Evolutionary conservation across 1,140 invertebrate genomes (phyloP).

Genomic region (Wiebesia pumilae): DNA sequence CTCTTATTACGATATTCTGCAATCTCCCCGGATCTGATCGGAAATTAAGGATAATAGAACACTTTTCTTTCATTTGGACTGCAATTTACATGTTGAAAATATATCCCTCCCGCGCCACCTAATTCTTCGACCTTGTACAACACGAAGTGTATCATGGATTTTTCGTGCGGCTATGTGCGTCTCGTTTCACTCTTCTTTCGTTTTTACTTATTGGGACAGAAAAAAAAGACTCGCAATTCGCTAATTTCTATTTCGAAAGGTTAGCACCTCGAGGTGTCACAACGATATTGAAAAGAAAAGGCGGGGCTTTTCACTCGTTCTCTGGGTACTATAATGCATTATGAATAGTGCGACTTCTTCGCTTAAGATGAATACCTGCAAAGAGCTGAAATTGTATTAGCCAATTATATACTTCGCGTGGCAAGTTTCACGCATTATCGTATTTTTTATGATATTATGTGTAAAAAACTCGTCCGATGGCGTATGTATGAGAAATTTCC

Average conservation of each 20-base stretch:
- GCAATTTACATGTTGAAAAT: constrained; percentile 40
- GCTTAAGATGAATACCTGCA: not conserved
- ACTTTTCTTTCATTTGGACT: constrained; percentile 21
- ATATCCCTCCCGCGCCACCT: not conserved
- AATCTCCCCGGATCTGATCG: no score
- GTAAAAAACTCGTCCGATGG: not conserved
- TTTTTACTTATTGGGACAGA: not conserved
- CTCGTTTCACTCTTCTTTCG: not conserved
- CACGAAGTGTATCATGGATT: not conserved
- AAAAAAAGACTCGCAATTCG: constrained; percentile 21
- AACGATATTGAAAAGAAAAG: constrained; percentile 14
- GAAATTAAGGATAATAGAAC: no score
- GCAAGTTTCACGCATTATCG: constrained; percentile 24
- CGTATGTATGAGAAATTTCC: not conserved
- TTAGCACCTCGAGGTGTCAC: constrained; percentile 36
- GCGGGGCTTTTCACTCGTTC: no score
- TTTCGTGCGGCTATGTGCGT: no score
- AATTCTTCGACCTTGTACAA: constrained; percentile 25
- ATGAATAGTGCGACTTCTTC: constrained; percentile 36
- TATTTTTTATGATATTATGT: constrained; percentile 8
- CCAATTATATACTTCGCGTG: constrained; percentile 38
- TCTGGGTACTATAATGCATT: constrained; percentile 32
- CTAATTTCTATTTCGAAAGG: constrained; percentile 47
- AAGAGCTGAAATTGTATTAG: constrained; percentile 47
- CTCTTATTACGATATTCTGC: no score